These are phyloP conservation scores for Xiphias gladius DNA, from an alignment of 2,113 vertebrate genomes.

Conservation along the genomic window DNA sequence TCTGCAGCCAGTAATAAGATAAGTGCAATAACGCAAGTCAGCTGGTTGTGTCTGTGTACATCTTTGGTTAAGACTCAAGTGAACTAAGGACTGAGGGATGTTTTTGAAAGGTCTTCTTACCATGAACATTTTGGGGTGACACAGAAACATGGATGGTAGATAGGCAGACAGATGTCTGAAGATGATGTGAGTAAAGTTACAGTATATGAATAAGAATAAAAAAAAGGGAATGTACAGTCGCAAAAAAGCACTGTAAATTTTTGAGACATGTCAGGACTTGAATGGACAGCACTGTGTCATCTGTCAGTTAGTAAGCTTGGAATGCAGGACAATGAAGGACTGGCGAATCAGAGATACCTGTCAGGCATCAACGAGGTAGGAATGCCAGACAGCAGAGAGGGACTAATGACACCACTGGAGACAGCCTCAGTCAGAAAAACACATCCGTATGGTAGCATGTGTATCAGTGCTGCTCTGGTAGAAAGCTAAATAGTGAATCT, in stretches of 20 bases:
- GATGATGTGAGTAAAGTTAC: not conserved
- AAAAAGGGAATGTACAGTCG: not conserved
- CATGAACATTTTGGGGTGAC: not conserved
- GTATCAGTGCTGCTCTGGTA: not conserved
- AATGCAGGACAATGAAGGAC: not conserved
- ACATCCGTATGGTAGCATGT: not conserved
- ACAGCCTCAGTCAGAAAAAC: constrained; percentile 1
- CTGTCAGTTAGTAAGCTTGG: constrained; percentile 25
- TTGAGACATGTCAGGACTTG: constrained; percentile 27
- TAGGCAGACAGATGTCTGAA: not conserved
- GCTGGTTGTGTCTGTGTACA: constrained; percentile 47
- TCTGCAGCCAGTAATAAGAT: constrained; percentile 44
- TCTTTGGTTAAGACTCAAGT: not conserved
- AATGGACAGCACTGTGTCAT: constrained; percentile 36
- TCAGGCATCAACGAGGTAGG: not conserved
- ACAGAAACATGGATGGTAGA: not conserved
- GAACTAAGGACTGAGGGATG: not conserved
- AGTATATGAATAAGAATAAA: not conserved
- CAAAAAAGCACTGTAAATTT: not conserved
- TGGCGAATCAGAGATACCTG: constrained; percentile 25
- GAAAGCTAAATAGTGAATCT: not conserved
- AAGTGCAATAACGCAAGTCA: constrained; percentile 41
- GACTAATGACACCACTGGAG: constrained; percentile 3
- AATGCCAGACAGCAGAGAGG: constrained; percentile 10
- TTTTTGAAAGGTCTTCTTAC: constrained; percentile 10